Evolutionary conservation across 2,888 invertebrate species (phyloP).

Genomic region (Hirtodrosophila confusa): DNA sequence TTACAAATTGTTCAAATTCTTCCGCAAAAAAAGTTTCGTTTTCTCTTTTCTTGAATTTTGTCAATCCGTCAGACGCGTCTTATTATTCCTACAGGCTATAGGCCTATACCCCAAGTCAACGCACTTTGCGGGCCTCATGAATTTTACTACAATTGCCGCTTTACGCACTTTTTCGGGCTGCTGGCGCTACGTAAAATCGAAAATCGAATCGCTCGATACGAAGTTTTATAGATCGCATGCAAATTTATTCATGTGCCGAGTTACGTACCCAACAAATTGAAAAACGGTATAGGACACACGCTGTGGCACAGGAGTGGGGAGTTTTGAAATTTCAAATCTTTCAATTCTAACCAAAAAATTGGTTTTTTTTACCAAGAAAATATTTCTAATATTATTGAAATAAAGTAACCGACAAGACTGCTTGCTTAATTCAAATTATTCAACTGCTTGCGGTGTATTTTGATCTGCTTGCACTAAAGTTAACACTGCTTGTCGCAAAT

Average conservation of each 20-base stretch:
- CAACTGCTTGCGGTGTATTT: too few relatives aligned
- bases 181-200: not conserved
- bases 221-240: slow-evolving; percentile 10
- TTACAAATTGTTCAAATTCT: slow-evolving; percentile 75
- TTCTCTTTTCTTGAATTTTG: slow-evolving; percentile 38
- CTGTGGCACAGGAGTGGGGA: too few relatives aligned
- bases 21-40: slow-evolving; percentile 64
- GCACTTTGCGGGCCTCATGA: slow-evolving; percentile 70
- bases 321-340: too few relatives aligned
- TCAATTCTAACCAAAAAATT: too few relatives aligned
- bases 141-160: slow-evolving; percentile 78
- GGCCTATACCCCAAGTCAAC: slow-evolving; percentile 69
- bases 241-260: slow-evolving; percentile 35
- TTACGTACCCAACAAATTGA: not conserved
- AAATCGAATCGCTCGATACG: slow-evolving; percentile 22
- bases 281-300: too few relatives aligned
- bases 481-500: too few relatives aligned
- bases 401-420: too few relatives aligned
- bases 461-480: too few relatives aligned
- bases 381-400: too few relatives aligned
- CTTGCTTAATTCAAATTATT: too few relatives aligned
- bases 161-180: slow-evolving; percentile 62
- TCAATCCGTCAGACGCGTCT: slow-evolving; percentile 40
- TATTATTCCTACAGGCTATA: slow-evolving; percentile 46
- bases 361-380: too few relatives aligned